Evolutionary conservation across 2,113 vertebrate species (phyloP), one percentile per base, ranked within the genome.

Genomic region (Mystacornis crossleyi): DNA sequence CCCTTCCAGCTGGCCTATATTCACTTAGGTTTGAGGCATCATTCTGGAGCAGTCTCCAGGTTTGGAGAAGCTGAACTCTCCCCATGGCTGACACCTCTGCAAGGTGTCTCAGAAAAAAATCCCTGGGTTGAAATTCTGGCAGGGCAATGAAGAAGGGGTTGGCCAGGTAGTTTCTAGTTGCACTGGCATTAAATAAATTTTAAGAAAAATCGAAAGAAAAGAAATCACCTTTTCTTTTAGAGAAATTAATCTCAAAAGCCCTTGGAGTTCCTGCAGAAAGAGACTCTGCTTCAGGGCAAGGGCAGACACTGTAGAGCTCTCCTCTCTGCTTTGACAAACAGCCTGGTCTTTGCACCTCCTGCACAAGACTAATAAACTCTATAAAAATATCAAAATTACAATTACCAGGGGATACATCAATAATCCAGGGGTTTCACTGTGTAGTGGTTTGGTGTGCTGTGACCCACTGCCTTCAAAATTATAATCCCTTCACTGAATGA

Each of bases 401-500:
- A 29, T 86, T 88, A 93, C 45, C 73, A 80, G 33, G 83, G 86
- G 80, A 97, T 91, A 58, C 19, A 60, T 50, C 45, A 84, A 45
- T 92, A 86, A 94, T 80, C 66, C 67, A 58, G 25, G 54, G 58
- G 81, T 89, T 94, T 95, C 62, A 94, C 55, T n/a, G 28, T 73
- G 80, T 55, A 81, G 84, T 62, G 69, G 62, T 61, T 92, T 36
- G 18, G 70, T 81, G 87, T 4, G 31, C 66, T 64, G 48, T 74
- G 90, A 94, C 91, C 77, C 73, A 67, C 28, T 3, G 12, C 77
- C 84, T 86, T 93, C 55, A 89, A 96, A 93, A 95, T 87, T 93
- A 70, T 64, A 95, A 93, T 95, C 93, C 79, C 36, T 88, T 73
- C 71, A 71, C 50, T 81, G 86, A 97, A 95, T 54, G 58, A 92